Conservation (phyloP, 2,797 vertebrate genomes). For the Fistularia commersonii region DNA sequence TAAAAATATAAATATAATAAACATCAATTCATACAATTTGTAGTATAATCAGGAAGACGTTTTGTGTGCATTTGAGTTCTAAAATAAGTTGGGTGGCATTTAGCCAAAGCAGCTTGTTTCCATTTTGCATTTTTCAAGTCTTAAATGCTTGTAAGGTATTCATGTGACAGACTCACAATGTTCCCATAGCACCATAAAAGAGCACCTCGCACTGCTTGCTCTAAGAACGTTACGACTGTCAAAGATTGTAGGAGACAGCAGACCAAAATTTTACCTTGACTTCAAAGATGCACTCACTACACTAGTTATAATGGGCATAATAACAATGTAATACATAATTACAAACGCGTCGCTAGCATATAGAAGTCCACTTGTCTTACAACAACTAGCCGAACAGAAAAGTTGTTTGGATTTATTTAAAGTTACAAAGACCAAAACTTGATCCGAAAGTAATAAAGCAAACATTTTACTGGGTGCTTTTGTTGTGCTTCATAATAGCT, state of each 20-base stretch:
- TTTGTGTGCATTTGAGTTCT: slow-evolving; percentile 27
- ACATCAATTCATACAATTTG: slow-evolving; percentile 20
- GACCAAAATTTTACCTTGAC: slow-evolving; percentile 11
- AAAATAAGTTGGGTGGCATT: slow-evolving; percentile 37
- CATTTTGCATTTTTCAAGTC: slow-evolving; percentile 22
- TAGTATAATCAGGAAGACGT: slow-evolving; percentile 12
- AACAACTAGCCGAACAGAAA: no score
- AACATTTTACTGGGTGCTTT: no score
- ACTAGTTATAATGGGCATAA: not conserved
- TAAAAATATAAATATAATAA: slow-evolving; percentile 41
- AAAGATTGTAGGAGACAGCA: not conserved
- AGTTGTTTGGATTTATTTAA: no score
- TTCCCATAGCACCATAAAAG: slow-evolving; percentile 77
- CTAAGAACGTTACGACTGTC: slow-evolving; percentile 24
- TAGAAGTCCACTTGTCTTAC: no score
- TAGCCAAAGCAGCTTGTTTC: slow-evolving; percentile 52
- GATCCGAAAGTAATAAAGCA: no score
- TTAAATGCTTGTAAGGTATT: slow-evolving; percentile 29
- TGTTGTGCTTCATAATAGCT: no score
- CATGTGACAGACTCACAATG: slow-evolving; percentile 60
- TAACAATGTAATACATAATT: not conserved
- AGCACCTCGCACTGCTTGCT: slow-evolving; percentile 77
- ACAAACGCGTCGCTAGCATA: no score
- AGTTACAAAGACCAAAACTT: no score
- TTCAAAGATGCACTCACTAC: not conserved